Evolutionary conservation across 2,888 invertebrate species (phyloP).

Genomic region (Strigamia crassipes): DNA sequence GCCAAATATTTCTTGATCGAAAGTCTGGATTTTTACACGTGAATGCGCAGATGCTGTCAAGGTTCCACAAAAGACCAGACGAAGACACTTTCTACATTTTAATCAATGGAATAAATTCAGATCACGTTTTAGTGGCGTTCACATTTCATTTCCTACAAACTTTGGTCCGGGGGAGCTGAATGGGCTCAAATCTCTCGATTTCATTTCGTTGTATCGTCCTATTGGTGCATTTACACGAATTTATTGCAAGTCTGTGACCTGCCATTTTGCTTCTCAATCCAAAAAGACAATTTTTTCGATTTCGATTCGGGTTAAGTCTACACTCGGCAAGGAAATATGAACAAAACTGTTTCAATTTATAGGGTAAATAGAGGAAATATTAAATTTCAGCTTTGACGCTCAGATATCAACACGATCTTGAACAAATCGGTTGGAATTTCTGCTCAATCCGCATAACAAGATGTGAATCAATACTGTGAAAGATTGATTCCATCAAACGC

Average conservation of each 20-base stretch:
- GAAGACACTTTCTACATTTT: not conserved
- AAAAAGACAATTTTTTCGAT: too few species aligned
- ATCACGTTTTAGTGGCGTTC: not conserved
- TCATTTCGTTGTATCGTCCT: not conserved
- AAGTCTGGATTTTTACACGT: not conserved
- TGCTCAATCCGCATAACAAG: not conserved
- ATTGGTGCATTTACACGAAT: not conserved
- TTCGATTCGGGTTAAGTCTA: too few species aligned
- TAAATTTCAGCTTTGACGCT: not conserved
- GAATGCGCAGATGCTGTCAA: not conserved
- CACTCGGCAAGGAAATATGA: too few species aligned
- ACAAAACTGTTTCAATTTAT: not conserved
- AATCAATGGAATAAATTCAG: not conserved
- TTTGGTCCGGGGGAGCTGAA: not conserved
- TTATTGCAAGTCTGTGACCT: not conserved
- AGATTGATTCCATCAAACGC: not conserved
- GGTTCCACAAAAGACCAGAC: too few species aligned
- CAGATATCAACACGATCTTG: not conserved
- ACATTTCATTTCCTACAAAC: slow-evolving; percentile 3
- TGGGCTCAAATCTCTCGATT: not conserved
- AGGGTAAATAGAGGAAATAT: not conserved
- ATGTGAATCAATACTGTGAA: not conserved
- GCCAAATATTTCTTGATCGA: not conserved
- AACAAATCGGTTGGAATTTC: slow-evolving; percentile 1
- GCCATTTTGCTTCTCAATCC: not conserved